These are phyloP conservation scores for Mormoops blainvillei DNA, from an alignment of 2,113 vertebrate species.

Conservation along the genomic window DNA sequence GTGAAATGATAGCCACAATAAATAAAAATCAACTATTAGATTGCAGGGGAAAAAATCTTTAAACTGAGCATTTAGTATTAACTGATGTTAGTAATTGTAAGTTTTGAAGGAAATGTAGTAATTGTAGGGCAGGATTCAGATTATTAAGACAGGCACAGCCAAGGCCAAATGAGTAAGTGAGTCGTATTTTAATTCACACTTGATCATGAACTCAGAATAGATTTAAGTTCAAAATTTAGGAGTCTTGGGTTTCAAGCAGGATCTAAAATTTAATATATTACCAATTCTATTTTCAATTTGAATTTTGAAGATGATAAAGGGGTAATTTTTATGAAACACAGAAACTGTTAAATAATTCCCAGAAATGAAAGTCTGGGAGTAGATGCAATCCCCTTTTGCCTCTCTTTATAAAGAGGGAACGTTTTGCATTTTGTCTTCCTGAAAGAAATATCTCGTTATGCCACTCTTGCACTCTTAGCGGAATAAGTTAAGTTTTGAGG, in stretches of 20 bases:
- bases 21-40: not conserved
- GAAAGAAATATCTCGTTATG: not conserved
- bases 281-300: not conserved
- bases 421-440: not conserved
- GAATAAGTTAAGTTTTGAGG: slow-evolving; percentile 33
- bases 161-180: not conserved
- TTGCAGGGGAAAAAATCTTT: not conserved
- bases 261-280: slow-evolving; percentile 2
- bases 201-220: not conserved
- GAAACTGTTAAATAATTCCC: not conserved
- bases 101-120: not conserved
- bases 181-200: not conserved
- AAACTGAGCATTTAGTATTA: slow-evolving; percentile 11
- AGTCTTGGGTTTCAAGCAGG: not conserved
- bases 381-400: not conserved
- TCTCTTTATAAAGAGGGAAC: not conserved
- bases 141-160: not conserved
- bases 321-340: not conserved
- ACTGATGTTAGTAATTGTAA: not conserved
- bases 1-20: not conserved
- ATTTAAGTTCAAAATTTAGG: not conserved
- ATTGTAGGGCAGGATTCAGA: not conserved
- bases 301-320: slow-evolving; percentile 23
- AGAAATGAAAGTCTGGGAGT: not conserved
- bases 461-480: not conserved